phyloP scores from a whole-genome alignment of 2,888 invertebrate genomes.

The Altica lythri region DNA sequence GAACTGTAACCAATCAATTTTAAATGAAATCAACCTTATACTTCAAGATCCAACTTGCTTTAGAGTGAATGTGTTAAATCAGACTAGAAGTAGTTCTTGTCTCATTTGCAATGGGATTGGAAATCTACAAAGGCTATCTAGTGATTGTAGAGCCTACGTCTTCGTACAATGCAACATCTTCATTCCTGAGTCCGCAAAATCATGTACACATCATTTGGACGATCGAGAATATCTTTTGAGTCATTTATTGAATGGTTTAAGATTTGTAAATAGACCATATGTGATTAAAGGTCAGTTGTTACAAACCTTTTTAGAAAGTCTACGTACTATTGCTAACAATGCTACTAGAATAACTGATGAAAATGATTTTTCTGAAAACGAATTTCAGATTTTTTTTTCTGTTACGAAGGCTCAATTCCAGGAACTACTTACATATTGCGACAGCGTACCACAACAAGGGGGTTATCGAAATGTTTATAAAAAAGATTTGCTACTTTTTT shows the following conservation, averaged over 20 bases:
- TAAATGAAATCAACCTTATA: too few species aligned
- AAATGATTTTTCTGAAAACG: neutral
- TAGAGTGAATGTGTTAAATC: neutral
- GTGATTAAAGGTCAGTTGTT: neutral
- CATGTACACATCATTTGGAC: slow-evolving; percentile 1
- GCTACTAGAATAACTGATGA: too few species aligned
- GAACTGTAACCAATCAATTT: too few species aligned
- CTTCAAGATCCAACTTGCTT: neutral
- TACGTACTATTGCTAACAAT: too few species aligned
- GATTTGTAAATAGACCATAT: neutral
- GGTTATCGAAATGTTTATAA: neutral
- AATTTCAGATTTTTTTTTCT: neutral
- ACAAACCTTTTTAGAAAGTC: too few species aligned
- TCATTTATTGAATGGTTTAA: neutral
- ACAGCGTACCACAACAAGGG: neutral
- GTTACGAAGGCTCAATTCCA: neutral
- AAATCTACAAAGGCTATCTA: neutral
- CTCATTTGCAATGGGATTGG: neutral
- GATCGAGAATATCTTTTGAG: neutral
- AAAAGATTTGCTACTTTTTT: slow-evolving; percentile 10
- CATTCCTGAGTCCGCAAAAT: neutral
- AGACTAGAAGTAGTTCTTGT: neutral
- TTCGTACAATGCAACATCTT: neutral
- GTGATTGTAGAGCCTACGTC: neutral
- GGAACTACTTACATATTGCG: neutral